Evolutionary conservation across 2,888 invertebrate genomes (phyloP), one percentile per base, ranked within the genome.

Genomic region (Calameuta filiformis): DNA sequence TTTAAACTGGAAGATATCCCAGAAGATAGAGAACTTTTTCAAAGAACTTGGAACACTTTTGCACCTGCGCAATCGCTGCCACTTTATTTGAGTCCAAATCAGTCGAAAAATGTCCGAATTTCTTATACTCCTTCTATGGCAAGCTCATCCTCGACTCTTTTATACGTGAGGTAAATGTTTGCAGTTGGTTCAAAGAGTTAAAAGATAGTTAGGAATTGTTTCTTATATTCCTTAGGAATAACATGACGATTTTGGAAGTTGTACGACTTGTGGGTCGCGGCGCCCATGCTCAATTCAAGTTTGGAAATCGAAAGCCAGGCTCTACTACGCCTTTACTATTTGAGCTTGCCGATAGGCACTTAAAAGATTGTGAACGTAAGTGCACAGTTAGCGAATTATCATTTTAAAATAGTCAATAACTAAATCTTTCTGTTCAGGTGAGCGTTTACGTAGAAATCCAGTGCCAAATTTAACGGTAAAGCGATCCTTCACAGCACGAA

Each of bases 191-290:
- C 15, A 12, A 56, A 35, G 31, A 12, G 35, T 4, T 78, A 11
- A 31, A 73, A 34, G 35, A 12, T 75, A 6, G 35, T 68, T 30
- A 15, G 12, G 23, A 23, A 23, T 56, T 56, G 9, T 73, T 75
- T 12, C 35, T 69, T 35, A 12, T 81, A 69, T 76, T 34, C 88
- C 90, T 68, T 91, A 95, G 98, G 86, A 99, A 99, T 91, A 99
- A 99, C 92, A 92, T 99, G 88, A 99, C 99, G 0, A 95, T 98
- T 68, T 91, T 98, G 88, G 99, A 99, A 92, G 95, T 96, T 3
- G 93, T 98, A 35, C 94, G 96, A 88, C 92, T 99, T 81, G 94
- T 94, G 78, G 98, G 97, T 0, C 95, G 96, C 88, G 98, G 98
- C 30, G 97, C 97, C 1, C 92, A 94, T 84, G 97, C 98, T 4